Evolutionary conservation across 64 coral and sea anemone species (phyloP), one percentile per base, ranked within the genome.

Genomic region (Porites australiensis): DNA sequence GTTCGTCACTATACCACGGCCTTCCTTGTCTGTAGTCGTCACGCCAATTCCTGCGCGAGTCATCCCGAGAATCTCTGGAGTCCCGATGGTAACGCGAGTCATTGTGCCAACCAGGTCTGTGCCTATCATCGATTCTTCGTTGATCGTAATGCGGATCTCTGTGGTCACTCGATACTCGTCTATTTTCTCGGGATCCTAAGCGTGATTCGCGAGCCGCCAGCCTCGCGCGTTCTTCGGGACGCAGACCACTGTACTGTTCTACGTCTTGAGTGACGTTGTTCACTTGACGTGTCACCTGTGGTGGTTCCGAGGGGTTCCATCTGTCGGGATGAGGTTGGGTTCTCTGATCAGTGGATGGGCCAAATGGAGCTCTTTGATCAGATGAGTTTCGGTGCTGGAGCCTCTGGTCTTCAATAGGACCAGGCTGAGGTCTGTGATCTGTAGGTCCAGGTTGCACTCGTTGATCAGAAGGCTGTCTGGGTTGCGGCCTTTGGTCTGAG

Each of bases 151-250:
- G 46, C 18, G 66, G 61, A 48, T 50, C 81, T 67, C 81, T 83
- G 43, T 51, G 81, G 14, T 83, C 81, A 46, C 46, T 68, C 22
- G 81, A 68, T 54, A 37, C 10, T 83, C 81, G 62, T 3, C 37
- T 47, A 37, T 47, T 66, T 66, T 83, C 81, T 45, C 81, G 61
- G 50, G 81, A 83, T 50, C 64, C 81, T 8, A 83, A 50, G 8
- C 81, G 81, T 2, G 81, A 83, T 64, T 83, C 81, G 13, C 50
- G 81, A n/a, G 81, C 81, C 58, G 81, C 81, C 62, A 83, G 62
- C 81, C 81, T 44, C 61, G 81, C 81, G 51, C 81, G 81, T 8
- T 83, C 81, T 19, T 83, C 81, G 50, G 81, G 81, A 21, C 81
- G 60, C 46, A 83, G 81, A 52, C 45, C 61, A 19, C 81, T 50